phyloP scores from a whole-genome alignment of 2,888 invertebrate genomes.

The Opisthograptis luteolata region DNA sequence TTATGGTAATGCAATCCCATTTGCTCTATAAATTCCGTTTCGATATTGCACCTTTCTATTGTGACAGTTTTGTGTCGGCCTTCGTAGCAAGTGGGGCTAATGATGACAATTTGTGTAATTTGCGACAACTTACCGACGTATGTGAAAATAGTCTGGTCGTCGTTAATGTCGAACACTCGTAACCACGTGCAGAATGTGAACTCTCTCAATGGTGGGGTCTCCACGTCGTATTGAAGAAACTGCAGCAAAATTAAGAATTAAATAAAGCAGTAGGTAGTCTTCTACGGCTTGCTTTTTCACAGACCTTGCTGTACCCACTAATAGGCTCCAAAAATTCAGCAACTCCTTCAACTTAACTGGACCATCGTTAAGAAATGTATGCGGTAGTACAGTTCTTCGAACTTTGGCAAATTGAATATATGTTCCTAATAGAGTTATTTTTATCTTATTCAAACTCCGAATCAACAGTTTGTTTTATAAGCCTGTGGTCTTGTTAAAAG shows the following conservation, averaged over 20 bases:
- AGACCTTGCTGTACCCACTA: no score
- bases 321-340: no score
- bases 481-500: no score
- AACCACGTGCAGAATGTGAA: constrained; percentile 93
- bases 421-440: no score
- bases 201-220: constrained; percentile 90
- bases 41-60: constrained; percentile 33
- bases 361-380: no score
- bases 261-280: no score
- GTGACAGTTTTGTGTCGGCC: constrained; percentile 24
- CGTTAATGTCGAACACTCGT: constrained; percentile 84
- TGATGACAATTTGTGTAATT: constrained; percentile 11
- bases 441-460: no score
- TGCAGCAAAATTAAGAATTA: constrained; percentile 42
- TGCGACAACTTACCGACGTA: constrained; percentile 62
- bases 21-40: constrained; percentile 49
- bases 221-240: constrained; percentile 87
- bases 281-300: no score
- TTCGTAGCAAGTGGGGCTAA: constrained; percentile 20
- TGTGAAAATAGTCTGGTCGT: constrained; percentile 69
- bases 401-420: no score
- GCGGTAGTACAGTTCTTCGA: no score
- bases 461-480: no score
- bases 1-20: constrained; percentile 52
- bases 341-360: no score